Evolutionary conservation across 2,113 vertebrate genomes (phyloP), one percentile per base, ranked within the genome.

Genomic region (Talpa occidentalis): DNA sequence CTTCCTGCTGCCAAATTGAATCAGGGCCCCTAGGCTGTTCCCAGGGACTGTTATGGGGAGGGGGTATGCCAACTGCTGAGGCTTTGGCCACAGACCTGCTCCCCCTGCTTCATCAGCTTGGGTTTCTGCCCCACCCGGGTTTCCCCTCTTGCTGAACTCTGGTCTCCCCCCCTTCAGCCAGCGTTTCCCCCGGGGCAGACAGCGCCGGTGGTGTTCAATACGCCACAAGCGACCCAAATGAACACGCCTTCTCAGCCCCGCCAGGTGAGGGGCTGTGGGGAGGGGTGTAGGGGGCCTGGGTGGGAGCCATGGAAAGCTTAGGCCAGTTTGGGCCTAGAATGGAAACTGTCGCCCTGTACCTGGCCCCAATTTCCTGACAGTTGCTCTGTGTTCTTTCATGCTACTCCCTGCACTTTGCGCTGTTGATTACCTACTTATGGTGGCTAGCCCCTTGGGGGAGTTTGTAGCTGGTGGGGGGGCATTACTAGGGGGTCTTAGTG

Each of bases 231-330:
- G 97, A 99, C 99, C 98, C 99, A 99, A 98, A 99, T 99, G 99
- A 99, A 99, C 99, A 99, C 99, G 96, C 98, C 99, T 97, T 99
- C 99, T 96, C 99, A 99, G 95, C 97, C 99, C 93, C 98, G 99
- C 97, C 99, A 99, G 99, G 99, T 99, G 99, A 97, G 98, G 96
- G 94, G 35, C 91, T 67, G 10, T 16, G 40, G 92, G 69, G 67
- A 90, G n/a, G 54, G 95, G 78, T 77, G 40, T 60, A 90, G 81
- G 95, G 92, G 59, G 17, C 77, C 56, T 79, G 92, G 93, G 94
- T 84, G 91, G 95, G 94, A 78, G 60, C 84, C 74, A 30, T 85
- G 85, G 87, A 78, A 86, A 84, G 42, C 37, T 67, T 59, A n/a
- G 90, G 88, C 64, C 77, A 70, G 7, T 88, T 88, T 82, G 94